phyloP scores from a whole-genome alignment of 1,140 invertebrate species.

The Ostrea denselamellosa region DNA sequence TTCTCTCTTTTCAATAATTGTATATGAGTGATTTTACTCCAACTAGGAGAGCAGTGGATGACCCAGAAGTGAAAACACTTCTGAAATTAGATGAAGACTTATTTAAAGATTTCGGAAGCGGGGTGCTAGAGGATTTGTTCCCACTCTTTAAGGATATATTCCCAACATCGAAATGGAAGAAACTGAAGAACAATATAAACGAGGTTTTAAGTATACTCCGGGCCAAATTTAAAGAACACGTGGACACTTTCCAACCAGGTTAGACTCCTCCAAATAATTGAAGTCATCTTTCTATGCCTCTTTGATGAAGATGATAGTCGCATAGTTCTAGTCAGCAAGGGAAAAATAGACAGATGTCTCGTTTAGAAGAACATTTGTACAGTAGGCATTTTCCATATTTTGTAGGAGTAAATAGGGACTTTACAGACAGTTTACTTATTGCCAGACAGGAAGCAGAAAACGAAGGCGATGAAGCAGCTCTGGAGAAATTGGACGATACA shows the following conservation, averaged over 20 bases:
- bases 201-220: slow-evolving; percentile 2
- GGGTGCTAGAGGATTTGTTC: slow-evolving; percentile 49
- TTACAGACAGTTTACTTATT: neutral
- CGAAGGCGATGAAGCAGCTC: too few species aligned
- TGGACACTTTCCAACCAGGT: slow-evolving; percentile 42
- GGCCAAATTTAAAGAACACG: slow-evolving; percentile 32
- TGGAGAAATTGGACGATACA: too few species aligned
- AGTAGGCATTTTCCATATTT: too few species aligned
- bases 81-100: slow-evolving; percentile 42
- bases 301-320: neutral
- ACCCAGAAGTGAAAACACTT: slow-evolving; percentile 26
- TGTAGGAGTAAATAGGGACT: neutral
- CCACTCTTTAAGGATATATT: slow-evolving; percentile 42
- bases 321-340: neutral
- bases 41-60: slow-evolving; percentile 37
- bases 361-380: neutral
- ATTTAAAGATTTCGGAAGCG: neutral
- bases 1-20: neutral
- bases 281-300: neutral
- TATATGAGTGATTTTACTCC: neutral
- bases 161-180: slow-evolving; percentile 27
- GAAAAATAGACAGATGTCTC: neutral
- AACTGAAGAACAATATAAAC: neutral
- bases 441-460: too few species aligned
- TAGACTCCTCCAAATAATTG: neutral